Evolutionary conservation across 2,113 vertebrate genomes (phyloP).

Genomic region (Centropus bengalensis): DNA sequence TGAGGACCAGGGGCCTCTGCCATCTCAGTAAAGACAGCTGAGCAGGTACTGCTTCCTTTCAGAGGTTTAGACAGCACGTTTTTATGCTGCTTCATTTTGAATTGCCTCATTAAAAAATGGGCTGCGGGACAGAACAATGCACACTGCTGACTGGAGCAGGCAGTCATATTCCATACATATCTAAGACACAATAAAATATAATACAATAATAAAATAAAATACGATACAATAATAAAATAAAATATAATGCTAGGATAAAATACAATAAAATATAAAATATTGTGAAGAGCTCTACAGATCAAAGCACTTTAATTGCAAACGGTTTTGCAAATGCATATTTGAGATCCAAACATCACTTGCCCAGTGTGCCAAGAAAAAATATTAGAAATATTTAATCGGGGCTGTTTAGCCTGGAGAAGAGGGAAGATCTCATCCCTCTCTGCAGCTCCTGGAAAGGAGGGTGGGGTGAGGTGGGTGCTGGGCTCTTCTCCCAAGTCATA

Average conservation of each 20-base stretch:
- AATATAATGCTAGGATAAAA: too few species aligned
- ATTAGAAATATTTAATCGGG: too few species aligned
- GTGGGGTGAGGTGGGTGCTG: too few species aligned
- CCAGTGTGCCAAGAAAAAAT: not conserved
- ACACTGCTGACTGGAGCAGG: rapidly evolving
- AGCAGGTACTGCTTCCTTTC: not conserved
- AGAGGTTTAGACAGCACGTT: rapidly evolving
- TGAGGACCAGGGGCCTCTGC: not conserved
- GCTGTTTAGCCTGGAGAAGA: too few species aligned
- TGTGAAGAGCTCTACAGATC: not conserved
- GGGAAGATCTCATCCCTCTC: too few species aligned
- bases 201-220: too few species aligned
- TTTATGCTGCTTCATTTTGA: not conserved
- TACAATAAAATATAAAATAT: not conserved
- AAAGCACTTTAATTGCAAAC: not conserved
- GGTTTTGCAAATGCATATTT: not conserved
- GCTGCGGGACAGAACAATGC: not conserved
- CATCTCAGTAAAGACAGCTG: not conserved
- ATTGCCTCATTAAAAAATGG: not conserved
- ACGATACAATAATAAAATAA: too few species aligned
- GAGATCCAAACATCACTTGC: not conserved
- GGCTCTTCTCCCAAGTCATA: too few species aligned
- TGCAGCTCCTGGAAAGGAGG: too few species aligned
- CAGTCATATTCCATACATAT: not conserved
- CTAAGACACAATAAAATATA: too few species aligned